A percentile compares a stretch with the other conserved stretches of the same genome.
phyloP scores from a whole-genome alignment of 2,888 invertebrate species.

The Phaonia tiefii region DNA sequence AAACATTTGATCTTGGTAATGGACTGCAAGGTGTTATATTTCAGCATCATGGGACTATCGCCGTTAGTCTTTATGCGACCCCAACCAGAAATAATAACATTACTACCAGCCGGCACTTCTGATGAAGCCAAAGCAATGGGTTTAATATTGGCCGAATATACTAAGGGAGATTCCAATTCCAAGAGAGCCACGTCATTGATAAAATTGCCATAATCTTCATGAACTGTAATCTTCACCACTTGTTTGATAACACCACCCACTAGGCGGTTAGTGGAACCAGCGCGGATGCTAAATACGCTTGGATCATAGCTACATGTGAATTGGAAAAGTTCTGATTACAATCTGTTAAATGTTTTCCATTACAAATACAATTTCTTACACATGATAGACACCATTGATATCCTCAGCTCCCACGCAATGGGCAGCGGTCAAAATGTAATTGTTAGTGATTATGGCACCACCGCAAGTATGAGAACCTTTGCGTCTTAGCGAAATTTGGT shows the following conservation, averaged over 20 bases:
- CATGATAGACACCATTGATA: too few species aligned
- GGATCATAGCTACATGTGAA: slow-evolving; percentile 37
- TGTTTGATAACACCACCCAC: slow-evolving; percentile 72
- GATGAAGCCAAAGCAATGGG: slow-evolving; percentile 70
- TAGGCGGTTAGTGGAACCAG: slow-evolving; percentile 74
- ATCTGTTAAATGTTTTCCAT: too few species aligned
- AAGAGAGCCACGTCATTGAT: slow-evolving; percentile 73
- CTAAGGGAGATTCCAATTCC: slow-evolving; percentile 66
- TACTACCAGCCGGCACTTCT: slow-evolving; percentile 67
- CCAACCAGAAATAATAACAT: slow-evolving; percentile 74
- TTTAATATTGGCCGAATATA: slow-evolving; percentile 69
- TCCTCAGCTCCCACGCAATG: slow-evolving; percentile 69
- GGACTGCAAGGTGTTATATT: slow-evolving; percentile 71
- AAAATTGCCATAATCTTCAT: slow-evolving; percentile 71
- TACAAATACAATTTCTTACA: too few species aligned
- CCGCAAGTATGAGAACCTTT: slow-evolving; percentile 72
- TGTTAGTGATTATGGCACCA: slow-evolving; percentile 70
- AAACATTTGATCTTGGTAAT: slow-evolving; percentile 68
- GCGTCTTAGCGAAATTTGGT: slow-evolving; percentile 76
- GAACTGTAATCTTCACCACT: slow-evolving; percentile 70
- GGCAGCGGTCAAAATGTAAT: slow-evolving; percentile 72
- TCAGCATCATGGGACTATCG: slow-evolving; percentile 69
- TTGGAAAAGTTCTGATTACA: background rate
- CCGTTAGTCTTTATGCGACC: slow-evolving; percentile 70
- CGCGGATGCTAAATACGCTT: slow-evolving; percentile 71